Evolutionary conservation across 2,113 vertebrate species (phyloP).

Genomic region (Pedetes capensis): DNA sequence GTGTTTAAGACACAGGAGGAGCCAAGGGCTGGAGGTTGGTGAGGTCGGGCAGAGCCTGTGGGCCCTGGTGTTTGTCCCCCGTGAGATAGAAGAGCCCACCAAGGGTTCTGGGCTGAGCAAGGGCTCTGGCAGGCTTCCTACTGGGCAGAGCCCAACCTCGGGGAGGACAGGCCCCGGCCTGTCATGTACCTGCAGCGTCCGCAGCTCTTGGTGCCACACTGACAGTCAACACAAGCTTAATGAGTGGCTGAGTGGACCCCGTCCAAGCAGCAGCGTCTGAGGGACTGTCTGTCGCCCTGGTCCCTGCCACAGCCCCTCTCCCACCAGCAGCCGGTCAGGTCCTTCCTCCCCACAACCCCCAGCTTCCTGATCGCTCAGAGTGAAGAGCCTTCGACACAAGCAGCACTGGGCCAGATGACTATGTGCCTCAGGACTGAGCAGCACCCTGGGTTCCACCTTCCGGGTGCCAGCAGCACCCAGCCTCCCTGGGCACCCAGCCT

Average conservation of each 20-base stretch:
- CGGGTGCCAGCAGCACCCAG: neutral
- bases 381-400: fast-evolving
- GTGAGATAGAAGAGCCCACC: neutral
- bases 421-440: fast-evolving
- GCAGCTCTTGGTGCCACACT: neutral
- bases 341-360: neutral
- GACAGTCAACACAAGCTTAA: neutral
- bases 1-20: neutral
- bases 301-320: neutral
- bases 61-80: neutral
- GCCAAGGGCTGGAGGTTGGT: neutral
- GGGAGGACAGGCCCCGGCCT: neutral
- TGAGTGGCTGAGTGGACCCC: neutral
- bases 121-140: neutral
- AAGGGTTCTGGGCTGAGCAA: neutral
- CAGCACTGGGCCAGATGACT: fast-evolving
- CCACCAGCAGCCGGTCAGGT: neutral
- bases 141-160: fast-evolving
- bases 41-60: neutral
- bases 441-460: neutral
- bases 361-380: neutral
- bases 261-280: neutral
- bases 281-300: neutral
- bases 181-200: neutral
- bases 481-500: neutral